Conservation (phyloP, 2,113 vertebrate genomes). For the Chlorodrepanis virens region DNA sequence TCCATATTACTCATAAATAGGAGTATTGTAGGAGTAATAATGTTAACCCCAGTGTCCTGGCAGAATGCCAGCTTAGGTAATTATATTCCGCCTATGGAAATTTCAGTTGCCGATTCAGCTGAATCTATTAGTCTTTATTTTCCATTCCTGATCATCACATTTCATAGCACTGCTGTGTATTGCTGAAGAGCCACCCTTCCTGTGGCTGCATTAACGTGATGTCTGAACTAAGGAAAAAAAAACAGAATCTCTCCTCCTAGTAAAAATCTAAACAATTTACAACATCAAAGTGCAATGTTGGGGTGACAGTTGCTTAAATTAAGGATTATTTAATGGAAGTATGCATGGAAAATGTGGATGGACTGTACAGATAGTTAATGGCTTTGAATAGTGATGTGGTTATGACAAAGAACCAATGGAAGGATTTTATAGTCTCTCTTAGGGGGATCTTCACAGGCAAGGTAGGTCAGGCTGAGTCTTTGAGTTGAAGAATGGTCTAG, state of each 20-base stretch:
- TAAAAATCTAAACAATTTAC: background rate
- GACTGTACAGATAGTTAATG: background rate
- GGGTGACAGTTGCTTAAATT: background rate
- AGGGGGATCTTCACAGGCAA: background rate
- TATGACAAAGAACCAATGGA: background rate
- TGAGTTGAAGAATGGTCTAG: background rate
- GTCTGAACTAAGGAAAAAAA: background rate
- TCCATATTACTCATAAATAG: constrained; percentile 36
- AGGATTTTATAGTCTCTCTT: background rate
- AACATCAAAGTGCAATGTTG: background rate
- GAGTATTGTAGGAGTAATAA: constrained; percentile 35
- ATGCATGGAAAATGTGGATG: background rate
- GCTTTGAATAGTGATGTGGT: background rate
- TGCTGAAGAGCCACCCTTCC: background rate
- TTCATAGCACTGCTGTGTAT: background rate
- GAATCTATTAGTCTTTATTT: constrained; percentile 30
- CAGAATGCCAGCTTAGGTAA: constrained; percentile 27
- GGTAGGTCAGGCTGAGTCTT: background rate
- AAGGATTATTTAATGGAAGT: background rate
- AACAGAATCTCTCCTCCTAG: background rate
- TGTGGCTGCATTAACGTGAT: background rate
- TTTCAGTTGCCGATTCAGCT: background rate
- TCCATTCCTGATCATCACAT: background rate
- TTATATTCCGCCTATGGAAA: constrained; percentile 10
- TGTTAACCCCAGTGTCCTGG: constrained; percentile 49